Conservation (phyloP, 2,888 invertebrate genomes). For the Platycheirus albimanus region DNA sequence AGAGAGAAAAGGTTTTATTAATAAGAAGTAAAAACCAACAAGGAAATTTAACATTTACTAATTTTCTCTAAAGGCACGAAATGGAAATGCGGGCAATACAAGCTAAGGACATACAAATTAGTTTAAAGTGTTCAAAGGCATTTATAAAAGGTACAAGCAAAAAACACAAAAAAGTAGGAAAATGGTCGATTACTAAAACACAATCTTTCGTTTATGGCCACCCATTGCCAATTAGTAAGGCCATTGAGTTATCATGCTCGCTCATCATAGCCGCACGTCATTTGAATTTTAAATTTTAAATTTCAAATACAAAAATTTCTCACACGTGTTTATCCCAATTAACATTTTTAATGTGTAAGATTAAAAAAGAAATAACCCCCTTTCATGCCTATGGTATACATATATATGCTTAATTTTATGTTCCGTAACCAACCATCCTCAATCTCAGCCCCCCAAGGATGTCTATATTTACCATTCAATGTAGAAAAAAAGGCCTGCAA, state of each 20-base stretch:
- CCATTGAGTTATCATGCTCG: not conserved
- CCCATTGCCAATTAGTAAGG: constrained; percentile 2
- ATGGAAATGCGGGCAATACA: constrained; percentile 63
- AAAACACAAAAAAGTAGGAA: not conserved
- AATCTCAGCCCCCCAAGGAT: not conserved
- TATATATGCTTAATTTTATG: constrained; percentile 5
- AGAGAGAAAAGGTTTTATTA: not conserved
- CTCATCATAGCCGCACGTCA: not conserved
- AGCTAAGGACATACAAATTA: constrained; percentile 35
- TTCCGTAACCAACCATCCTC: constrained; percentile 2
- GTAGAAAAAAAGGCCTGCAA: constrained; percentile 9
- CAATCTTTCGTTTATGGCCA: not conserved
- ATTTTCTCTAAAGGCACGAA: constrained; percentile 68
- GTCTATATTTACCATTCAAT: constrained; percentile 30
- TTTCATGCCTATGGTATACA: not conserved
- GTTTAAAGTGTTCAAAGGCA: constrained; percentile 20
- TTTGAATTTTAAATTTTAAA: constrained; percentile 1
- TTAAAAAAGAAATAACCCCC: not conserved
- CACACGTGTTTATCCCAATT: constrained; percentile 22
- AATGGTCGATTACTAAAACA: not conserved
- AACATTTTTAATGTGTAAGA: constrained; percentile 13
- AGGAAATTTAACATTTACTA: constrained; percentile 21
- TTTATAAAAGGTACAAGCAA: not conserved
- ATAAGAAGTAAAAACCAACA: not conserved
- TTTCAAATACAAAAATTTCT: not conserved